A percentile compares a stretch with the other conserved stretches of the same genome.
These are phyloP conservation scores for Didymodactylos carnosus DNA, from an alignment of 2,888 invertebrate species.

Conservation along the genomic window DNA sequence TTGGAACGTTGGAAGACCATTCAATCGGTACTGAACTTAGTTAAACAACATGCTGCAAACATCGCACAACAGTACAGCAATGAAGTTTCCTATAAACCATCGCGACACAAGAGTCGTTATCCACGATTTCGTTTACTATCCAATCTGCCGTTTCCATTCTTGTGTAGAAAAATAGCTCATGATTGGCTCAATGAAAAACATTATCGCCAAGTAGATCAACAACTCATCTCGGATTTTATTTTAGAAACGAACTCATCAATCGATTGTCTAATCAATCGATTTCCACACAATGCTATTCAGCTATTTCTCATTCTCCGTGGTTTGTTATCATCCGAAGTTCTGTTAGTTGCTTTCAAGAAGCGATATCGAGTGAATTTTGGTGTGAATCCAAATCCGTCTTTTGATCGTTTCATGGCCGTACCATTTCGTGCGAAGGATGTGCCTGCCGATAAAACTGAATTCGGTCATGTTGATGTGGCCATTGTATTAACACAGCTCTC, in stretches of 20 bases:
- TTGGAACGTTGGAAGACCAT: not conserved
- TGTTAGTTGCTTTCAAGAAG: not conserved
- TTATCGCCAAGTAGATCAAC: not conserved
- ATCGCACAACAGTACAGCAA: not conserved
- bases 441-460: not conserved
- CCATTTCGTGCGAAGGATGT: not conserved
- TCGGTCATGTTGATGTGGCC: not conserved
- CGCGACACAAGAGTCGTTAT: not conserved
- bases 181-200: not conserved
- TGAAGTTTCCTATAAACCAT: not conserved
- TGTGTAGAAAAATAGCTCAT: not conserved
- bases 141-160: not conserved
- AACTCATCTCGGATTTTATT: not conserved
- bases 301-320: not conserved
- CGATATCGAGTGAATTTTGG: not conserved
- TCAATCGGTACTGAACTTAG: not conserved
- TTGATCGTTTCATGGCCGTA: not conserved
- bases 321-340: not conserved
- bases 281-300: not conserved
- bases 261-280: not conserved
- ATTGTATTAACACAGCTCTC: not conserved
- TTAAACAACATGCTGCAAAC: not conserved
- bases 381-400: not conserved
- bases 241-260: not conserved
- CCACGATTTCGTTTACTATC: not conserved